Base-by-base conservation (phyloP, 2,888 invertebrate species). In the Dynastes maya region DNA sequence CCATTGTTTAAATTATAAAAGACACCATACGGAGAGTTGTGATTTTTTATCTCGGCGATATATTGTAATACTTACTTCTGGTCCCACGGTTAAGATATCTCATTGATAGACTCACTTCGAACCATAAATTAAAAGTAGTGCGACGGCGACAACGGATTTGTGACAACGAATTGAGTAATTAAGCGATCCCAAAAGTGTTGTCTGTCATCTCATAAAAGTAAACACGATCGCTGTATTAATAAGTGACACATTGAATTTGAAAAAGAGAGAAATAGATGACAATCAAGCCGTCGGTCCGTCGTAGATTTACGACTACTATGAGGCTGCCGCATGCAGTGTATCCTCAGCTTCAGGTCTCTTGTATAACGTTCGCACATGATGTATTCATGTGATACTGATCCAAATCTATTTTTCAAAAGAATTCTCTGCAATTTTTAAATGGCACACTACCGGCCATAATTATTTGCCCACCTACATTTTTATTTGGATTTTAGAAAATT, bases 161-260 rank as follows among this genome's bases (percentile, higher is more conserved):
- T 74, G 72, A 74, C 72, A 74, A 45, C 72, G 55, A 45, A 61
- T 74, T 74, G 72, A 74, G 61, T 74, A 74, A 74, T 74, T 74
- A 74, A 45, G 61, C 45, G 61, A 74, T 74, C 45, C n/a, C 40
- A 45, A 61, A 37, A 49, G 45, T 61, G 61, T 74, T 74, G 61
- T 45, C 72, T 74, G 72, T 74, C 72, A 61, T 45, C 40, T 74
- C 27, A n/a, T 27, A 22, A 45, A 40, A 74, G 40, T 61, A 61
- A 61, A 74, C 72, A 74, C 63, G 40, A 61, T 61, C 45, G 58
- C 40, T 58, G 45, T 49, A 74, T 72, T 58, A 72, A 72, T 74
- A 74, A 45, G 22, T 27, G 61, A 74, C 72, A 61, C 45, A 16
- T 53, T 37, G 40, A 45, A 74, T 74, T 61, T 74, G 13, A 61